A percentile compares a stretch with the other conserved stretches of the same genome.
Conservation (phyloP, 2,113 vertebrate species). For the Mixornis gularis region DNA sequence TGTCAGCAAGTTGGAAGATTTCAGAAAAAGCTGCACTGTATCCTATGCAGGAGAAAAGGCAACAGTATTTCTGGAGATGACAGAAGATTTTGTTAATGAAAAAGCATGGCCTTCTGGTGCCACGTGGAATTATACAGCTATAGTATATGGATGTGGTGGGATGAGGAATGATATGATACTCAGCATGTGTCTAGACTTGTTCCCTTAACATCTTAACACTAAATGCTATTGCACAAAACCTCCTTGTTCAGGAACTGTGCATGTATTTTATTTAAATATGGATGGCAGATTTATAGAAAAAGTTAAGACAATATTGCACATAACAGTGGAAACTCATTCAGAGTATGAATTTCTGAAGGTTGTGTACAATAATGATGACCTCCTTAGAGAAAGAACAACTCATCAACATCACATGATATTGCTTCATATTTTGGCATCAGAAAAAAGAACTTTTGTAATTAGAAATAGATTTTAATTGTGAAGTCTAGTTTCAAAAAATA, state of each 20-base stretch:
- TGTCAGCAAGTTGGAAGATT: slow-evolving; percentile 21
- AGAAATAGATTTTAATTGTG: neutral
- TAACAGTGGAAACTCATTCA: neutral
- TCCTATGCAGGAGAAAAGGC: neutral
- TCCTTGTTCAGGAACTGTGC: neutral
- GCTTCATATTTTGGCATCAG: neutral
- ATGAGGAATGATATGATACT: neutral
- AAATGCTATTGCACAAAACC: neutral
- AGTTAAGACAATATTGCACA: neutral
- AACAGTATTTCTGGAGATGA: neutral
- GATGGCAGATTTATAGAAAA: neutral
- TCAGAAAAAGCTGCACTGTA: neutral
- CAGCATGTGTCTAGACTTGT: neutral
- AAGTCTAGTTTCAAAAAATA: neutral
- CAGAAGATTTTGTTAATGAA: neutral
- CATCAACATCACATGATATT: neutral
- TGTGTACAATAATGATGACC: neutral
- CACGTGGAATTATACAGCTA: neutral
- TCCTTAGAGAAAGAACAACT: neutral
- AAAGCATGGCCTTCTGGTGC: neutral
- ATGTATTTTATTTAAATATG: neutral
- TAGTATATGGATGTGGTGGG: neutral
- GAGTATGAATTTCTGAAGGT: neutral
- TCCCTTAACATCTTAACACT: neutral
- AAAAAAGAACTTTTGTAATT: neutral